Evolutionary conservation across 2,113 vertebrate genomes (phyloP).

Genomic region (Pampusana beccarii): DNA sequence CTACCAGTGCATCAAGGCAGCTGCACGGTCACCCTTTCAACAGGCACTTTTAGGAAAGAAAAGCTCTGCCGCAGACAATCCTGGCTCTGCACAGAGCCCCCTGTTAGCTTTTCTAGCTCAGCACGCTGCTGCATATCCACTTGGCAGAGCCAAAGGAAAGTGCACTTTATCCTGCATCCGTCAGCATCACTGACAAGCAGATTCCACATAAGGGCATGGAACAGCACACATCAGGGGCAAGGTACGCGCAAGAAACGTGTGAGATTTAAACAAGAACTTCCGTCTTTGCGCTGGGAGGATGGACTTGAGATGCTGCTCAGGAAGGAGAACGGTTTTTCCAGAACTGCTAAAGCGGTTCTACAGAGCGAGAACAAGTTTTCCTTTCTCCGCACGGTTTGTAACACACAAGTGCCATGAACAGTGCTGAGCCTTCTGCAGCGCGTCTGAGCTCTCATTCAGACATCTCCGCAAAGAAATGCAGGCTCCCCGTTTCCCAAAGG

Average conservation of each 20-base stretch:
- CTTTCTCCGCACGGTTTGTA: background rate
- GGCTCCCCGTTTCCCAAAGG: background rate
- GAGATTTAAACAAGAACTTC: constrained; percentile 40
- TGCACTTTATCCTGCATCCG: constrained; percentile 55
- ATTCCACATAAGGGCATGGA: constrained; percentile 66
- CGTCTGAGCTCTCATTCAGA: background rate
- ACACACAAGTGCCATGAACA: background rate
- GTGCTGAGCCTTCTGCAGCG: background rate
- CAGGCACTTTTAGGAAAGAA: background rate
- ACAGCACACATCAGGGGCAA: background rate
- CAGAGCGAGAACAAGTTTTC: background rate
- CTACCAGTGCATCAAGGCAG: background rate
- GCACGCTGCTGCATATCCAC: background rate
- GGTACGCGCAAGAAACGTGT: background rate
- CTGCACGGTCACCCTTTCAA: fast-evolving
- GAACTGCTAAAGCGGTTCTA: background rate
- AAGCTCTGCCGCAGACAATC: background rate
- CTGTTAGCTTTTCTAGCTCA: background rate
- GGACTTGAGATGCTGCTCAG: background rate
- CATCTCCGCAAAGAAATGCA: background rate
- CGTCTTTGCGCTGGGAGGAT: background rate
- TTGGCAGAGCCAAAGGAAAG: constrained; percentile 62
- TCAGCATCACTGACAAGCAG: constrained; percentile 43
- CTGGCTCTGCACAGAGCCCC: background rate
- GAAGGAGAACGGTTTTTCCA: background rate